Conservation (phyloP, 2,113 vertebrate genomes). For the human (Homo sapiens) region GRCh38 chr17:77930501-77931000, state of each 20-base stretch:
- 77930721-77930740: too few species aligned
- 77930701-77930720: background rate
- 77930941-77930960: conserved; percentile 63
- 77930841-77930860: background rate
- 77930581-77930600: background rate
- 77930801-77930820: background rate
- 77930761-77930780: too few species aligned
- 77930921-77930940: conserved; percentile 74
- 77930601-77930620: background rate
- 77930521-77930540: background rate
- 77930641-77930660: background rate
- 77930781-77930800: background rate
- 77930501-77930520: background rate
- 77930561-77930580: background rate
- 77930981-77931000: conserved; percentile 65
- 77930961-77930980: conserved; percentile 58
- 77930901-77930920: conserved; percentile 21
- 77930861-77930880: background rate
- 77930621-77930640: background rate
- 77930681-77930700: fast-evolving
- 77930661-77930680: background rate
- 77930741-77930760: background rate
- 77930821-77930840: background rate
- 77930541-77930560: background rate
- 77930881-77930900: fast-evolving